These are phyloP conservation scores for Mesodorylaimus sp. DNA, from an alignment of 2,888 invertebrate species.

Conservation along the genomic window DNA sequence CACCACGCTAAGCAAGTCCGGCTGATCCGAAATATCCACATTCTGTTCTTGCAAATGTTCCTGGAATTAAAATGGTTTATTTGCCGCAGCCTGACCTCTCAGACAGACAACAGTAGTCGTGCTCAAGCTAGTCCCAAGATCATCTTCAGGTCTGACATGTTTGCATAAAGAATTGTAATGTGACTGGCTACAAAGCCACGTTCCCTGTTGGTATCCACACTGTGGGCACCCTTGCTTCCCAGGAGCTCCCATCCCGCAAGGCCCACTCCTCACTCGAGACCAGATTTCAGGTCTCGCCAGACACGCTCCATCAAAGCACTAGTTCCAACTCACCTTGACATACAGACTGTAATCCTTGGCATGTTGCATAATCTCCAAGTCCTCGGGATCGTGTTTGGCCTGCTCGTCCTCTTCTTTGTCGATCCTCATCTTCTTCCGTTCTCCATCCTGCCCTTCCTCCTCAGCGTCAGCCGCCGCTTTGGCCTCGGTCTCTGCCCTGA, in stretches of 20 bases:
- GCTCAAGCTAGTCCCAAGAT: too few species aligned
- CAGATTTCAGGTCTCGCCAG: too few species aligned
- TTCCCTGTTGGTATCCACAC: not conserved
- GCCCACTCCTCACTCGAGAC: not conserved
- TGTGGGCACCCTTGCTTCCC: not conserved
- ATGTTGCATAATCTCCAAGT: slow-evolving; percentile 13
- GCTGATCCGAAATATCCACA: not conserved
- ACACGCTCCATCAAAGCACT: too few species aligned
- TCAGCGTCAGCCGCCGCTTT: slow-evolving; percentile 1
- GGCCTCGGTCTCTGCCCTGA: not conserved
- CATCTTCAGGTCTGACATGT: too few species aligned
- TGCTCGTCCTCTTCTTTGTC: not conserved
- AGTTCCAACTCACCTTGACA: slow-evolving; percentile 1
- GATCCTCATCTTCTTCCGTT: not conserved
- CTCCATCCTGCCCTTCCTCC: slow-evolving; percentile 5
- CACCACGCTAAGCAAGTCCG: not conserved
- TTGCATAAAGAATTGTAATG: not conserved
- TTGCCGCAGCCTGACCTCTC: too few species aligned
- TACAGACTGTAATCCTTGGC: slow-evolving; percentile 12
- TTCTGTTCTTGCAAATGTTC: too few species aligned
- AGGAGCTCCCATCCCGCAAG: not conserved
- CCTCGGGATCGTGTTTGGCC: not conserved
- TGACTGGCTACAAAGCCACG: not conserved
- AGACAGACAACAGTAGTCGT: too few species aligned
- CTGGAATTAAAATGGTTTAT: too few species aligned